Percentiles rank a stretch among this genome's conserved stretches.
Conservation (phyloP, 2,888 invertebrate species). For the Xestia rhomboidea region DNA sequence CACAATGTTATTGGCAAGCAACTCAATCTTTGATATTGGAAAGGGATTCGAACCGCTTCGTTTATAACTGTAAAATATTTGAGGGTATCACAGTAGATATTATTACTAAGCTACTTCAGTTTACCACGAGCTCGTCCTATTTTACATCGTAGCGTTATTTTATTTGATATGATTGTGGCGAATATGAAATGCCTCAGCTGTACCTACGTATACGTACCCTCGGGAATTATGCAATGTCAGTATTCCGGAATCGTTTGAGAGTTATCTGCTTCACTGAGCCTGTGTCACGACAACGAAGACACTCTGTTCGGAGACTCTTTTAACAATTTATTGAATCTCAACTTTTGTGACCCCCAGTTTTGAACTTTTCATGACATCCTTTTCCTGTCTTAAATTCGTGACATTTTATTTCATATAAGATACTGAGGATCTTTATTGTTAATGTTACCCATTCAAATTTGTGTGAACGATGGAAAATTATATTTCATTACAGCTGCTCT, state of each 20-base stretch:
- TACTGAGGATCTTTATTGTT: neutral
- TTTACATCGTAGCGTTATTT: neutral
- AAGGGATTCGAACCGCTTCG: constrained; percentile 19
- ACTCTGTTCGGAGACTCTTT: constrained; percentile 22
- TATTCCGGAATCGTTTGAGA: constrained; percentile 53
- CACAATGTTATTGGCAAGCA: constrained; percentile 15
- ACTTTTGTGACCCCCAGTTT: constrained; percentile 33
- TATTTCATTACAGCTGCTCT: constrained; percentile 6
- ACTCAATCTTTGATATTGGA: constrained; percentile 26
- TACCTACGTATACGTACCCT: constrained; percentile 17
- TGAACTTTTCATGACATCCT: constrained; percentile 36
- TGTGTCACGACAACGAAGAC: constrained; percentile 44
- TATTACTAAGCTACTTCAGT: neutral
- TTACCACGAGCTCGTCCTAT: constrained; percentile 3
- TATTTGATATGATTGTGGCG: constrained; percentile 31
- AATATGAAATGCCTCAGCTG: constrained; percentile 37
- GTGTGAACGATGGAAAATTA: constrained; percentile 4
- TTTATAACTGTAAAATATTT: constrained; percentile 24
- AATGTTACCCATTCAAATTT: constrained; percentile 10
- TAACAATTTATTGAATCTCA: constrained; percentile 50
- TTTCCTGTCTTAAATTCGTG: constrained; percentile 41
- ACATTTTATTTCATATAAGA: constrained; percentile 42
- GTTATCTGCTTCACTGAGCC: constrained; percentile 41
- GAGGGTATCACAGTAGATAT: neutral
- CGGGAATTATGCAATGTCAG: constrained; percentile 45